Conservation (phyloP, 1,140 invertebrate genomes). For the Sminthurides bifidus region DNA sequence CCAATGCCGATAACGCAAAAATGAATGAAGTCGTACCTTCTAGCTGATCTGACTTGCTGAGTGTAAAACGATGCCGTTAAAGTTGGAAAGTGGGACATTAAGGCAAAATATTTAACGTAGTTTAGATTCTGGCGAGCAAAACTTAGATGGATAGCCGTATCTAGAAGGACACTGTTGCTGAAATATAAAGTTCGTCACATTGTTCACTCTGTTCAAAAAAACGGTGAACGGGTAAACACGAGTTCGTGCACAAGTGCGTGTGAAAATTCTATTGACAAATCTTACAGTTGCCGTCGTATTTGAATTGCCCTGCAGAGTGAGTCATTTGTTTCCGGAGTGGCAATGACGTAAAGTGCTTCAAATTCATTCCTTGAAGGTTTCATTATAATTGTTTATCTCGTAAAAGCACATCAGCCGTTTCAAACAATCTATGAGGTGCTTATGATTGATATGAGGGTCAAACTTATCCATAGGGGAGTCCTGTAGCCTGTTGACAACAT, state of each 20-base stretch:
- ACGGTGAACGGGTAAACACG: not conserved
- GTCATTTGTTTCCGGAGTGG: conserved; percentile 14
- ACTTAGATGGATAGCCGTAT: conserved; percentile 13
- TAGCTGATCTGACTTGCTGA: conserved; percentile 15
- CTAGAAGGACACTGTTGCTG: conserved; percentile 1
- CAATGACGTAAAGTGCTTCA: conserved; percentile 20
- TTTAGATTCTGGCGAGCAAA: conserved; percentile 18
- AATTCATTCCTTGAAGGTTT: conserved; percentile 16
- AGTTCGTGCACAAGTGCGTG: not conserved
- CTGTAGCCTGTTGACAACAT: conserved; percentile 19
- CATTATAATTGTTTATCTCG: conserved; percentile 34
- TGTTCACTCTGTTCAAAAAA: not conserved
- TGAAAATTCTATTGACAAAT: not conserved
- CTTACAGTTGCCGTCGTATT: conserved; percentile 12
- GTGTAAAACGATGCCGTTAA: conserved; percentile 9
- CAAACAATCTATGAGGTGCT: conserved; percentile 48
- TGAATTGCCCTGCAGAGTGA: conserved; percentile 19
- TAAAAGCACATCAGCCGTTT: conserved; percentile 46
- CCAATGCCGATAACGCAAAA: not conserved
- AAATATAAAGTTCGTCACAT: not conserved
- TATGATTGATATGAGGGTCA: conserved; percentile 46
- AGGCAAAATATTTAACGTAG: conserved; percentile 20
- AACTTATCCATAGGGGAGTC: conserved; percentile 35
- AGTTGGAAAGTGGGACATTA: conserved; percentile 17
- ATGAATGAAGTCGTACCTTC: conserved; percentile 8